A percentile compares a stretch with the other conserved stretches of the same genome.
Conservation (phyloP, 1,140 invertebrate species). For the Trypoxylus dichotomus region DNA sequence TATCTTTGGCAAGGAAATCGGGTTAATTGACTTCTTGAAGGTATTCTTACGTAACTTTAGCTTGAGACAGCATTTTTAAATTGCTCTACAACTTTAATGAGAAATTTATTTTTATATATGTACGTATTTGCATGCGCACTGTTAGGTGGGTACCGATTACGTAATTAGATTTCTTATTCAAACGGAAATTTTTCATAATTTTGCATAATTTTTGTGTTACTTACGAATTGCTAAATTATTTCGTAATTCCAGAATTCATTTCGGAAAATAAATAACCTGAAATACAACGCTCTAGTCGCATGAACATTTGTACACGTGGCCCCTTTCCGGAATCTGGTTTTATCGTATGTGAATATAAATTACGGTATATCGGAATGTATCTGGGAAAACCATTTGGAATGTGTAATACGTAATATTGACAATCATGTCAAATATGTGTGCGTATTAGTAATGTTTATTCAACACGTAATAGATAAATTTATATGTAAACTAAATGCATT, state of each 20-base stretch:
- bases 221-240: neutral
- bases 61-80: neutral
- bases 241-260: neutral
- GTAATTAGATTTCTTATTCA: neutral
- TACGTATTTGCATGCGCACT: neutral
- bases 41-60: neutral
- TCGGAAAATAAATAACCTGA: neutral
- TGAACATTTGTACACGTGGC: neutral
- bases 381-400: no score
- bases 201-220: neutral
- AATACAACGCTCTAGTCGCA: neutral
- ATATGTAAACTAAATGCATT: no score
- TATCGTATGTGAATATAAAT: no score
- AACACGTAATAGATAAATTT: no score
- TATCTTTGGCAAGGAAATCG: neutral
- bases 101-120: neutral
- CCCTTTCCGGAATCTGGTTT: neutral
- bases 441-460: no score
- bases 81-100: neutral
- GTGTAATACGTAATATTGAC: no score
- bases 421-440: no score
- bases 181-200: neutral
- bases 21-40: slow-evolving; percentile 2
- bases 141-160: neutral
- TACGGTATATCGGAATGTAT: no score